Evolutionary conservation across 1,140 invertebrate species (phyloP), one percentile per base, ranked within the genome.

Genomic region (Tetramorium simillimum): DNA sequence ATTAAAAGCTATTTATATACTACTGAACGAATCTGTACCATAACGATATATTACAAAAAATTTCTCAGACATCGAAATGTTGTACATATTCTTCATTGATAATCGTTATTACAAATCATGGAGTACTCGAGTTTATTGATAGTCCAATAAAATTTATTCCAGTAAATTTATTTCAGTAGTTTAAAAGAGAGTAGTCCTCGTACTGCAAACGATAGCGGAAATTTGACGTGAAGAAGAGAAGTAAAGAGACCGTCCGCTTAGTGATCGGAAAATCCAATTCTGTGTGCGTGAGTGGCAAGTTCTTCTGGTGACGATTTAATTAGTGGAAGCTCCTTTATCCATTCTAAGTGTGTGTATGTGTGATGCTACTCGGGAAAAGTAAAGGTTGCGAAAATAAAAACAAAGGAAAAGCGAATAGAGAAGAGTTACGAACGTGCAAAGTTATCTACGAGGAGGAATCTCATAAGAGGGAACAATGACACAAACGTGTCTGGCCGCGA

Each of bases 381-480:
- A 76, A 58, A 76, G 18, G 18, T 56, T 28, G 37, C 53, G 16
- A 18, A 76, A 63, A 43, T 21, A 51, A 12, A 62, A 43, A 62
- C 16, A 46, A 77, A 28, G 21, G n/a, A 77, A 43, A 28, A 9
- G 16, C 53, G 21, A 43, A 46, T 10, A 16, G 21, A 2, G 21
- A 10, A 65, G 53, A 33, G 21, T 24, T 46, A 18, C 40, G 43
- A 21, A 78, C 60, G 76, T 63, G 58, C 58, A 40, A 16, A 62
- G n/a, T 63, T 63, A 63, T 46, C 76, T 28, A 62, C 40, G 40
- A 46, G 7, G 9, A 12, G 76, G 43, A 78, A 62, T 78, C 40
- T 63, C 60, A 63, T 78, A 78, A 78, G 12, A 46, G 56, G 5
- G 76, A 78, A 63, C 40, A 78, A 76, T 60, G 24, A 76, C 9